A percentile compares a stretch with the other conserved stretches of the same genome.
phyloP scores from a whole-genome alignment of 2,888 invertebrate genomes.

The Chrysolina haemoptera region DNA sequence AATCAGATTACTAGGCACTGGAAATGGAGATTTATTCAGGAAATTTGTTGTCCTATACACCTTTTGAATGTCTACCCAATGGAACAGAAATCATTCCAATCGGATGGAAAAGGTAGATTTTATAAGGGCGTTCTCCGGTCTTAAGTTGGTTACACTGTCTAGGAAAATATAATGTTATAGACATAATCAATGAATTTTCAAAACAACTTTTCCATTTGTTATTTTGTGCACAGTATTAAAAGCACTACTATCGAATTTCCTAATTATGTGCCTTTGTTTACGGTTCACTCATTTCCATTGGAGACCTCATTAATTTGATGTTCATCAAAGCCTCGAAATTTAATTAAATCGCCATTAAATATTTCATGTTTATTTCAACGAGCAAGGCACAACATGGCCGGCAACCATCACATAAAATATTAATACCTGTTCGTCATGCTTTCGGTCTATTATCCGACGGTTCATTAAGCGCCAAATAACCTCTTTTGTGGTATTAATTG shows the following conservation, averaged over 20 bases:
- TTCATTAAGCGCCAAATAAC: neutral
- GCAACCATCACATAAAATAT: neutral
- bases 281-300: neutral
- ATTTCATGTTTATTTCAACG: constrained; percentile 4
- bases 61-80: too few relatives aligned
- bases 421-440: constrained; percentile 11
- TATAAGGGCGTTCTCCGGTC: too few relatives aligned
- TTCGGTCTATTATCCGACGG: neutral
- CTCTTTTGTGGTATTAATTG: neutral
- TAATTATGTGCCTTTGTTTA: neutral
- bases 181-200: too few relatives aligned
- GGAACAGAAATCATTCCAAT: too few relatives aligned
- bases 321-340: constrained; percentile 7
- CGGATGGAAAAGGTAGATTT: too few relatives aligned
- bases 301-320: constrained; percentile 1
- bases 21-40: too few relatives aligned
- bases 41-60: too few relatives aligned
- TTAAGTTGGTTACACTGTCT: too few relatives aligned
- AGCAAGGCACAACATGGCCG: constrained; percentile 1
- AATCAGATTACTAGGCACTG: too few relatives aligned
- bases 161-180: too few relatives aligned
- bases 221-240: neutral
- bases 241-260: neutral
- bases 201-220: neutral
- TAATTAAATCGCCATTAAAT: constrained; percentile 12